These are phyloP conservation scores for Acrossocheilus wenchowensis DNA, from an alignment of 2,797 vertebrate species.

Conservation along the genomic window DNA sequence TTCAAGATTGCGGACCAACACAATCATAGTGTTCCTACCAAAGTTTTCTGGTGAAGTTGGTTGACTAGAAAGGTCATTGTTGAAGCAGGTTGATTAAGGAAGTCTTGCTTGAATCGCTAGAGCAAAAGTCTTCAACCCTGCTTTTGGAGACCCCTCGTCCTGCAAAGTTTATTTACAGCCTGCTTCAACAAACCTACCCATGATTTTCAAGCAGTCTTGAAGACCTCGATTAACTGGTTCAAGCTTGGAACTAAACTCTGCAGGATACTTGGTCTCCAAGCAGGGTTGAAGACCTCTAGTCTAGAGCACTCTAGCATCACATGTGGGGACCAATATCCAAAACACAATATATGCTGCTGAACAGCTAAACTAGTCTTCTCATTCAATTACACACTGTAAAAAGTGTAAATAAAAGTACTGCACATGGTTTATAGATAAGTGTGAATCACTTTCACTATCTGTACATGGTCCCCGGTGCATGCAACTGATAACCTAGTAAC, in stretches of 20 bases:
- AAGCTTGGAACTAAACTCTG: neutral
- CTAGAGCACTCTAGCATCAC: neutral
- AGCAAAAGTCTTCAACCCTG: neutral
- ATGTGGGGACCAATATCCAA: neutral
- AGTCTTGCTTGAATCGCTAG: neutral
- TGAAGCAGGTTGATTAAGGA: neutral
- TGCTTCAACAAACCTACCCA: neutral
- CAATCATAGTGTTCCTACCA: neutral
- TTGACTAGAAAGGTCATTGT: neutral
- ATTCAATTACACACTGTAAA: neutral
- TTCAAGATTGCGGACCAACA: neutral
- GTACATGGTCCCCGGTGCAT: slow-evolving; percentile 31
- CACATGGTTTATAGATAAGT: neutral
- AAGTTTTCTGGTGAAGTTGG: neutral
- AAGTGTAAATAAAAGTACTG: neutral
- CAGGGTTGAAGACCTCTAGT: neutral
- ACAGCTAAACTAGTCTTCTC: neutral
- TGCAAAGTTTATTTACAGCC: neutral
- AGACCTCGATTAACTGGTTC: neutral
- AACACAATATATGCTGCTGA: neutral
- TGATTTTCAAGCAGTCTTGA: neutral
- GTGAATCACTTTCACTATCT: slow-evolving; percentile 32
- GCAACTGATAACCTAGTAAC: slow-evolving; percentile 53
- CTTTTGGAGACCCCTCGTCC: neutral
- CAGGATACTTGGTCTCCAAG: neutral